Conservation (phyloP, 2,888 invertebrate genomes). For the Thyatira batis region DNA sequence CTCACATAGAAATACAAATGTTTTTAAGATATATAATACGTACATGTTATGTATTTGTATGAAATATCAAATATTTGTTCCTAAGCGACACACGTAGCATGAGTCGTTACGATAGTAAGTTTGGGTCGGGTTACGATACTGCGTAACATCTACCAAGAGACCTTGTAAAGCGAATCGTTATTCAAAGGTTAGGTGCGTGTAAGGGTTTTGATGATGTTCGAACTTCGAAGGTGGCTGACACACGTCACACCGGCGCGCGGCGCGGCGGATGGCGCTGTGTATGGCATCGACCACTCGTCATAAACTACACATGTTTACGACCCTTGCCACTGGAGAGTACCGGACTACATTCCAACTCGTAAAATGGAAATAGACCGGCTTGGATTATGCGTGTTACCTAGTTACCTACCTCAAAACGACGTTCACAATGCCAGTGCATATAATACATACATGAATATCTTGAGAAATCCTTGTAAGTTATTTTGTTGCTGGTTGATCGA, state of each 20-base stretch:
- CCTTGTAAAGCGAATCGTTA: constrained; percentile 3
- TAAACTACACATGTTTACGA: constrained; percentile 68
- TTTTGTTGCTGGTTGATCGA: no score
- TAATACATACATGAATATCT: not conserved
- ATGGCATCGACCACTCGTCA: constrained; percentile 34
- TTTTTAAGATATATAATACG: no score
- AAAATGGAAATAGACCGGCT: constrained; percentile 58
- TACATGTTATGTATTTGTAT: not conserved
- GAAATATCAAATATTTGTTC: not conserved
- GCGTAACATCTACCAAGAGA: not conserved
- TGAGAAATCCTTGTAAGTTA: no score
- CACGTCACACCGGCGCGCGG: constrained; percentile 4
- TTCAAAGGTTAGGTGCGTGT: constrained; percentile 10
- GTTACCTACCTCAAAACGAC: constrained; percentile 27
- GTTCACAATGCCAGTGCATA: constrained; percentile 23
- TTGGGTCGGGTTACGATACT: not conserved
- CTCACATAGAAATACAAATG: no score
- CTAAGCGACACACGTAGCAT: not conserved
- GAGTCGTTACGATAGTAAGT: not conserved
- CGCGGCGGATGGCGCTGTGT: no score
- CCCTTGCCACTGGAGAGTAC: constrained; percentile 36
- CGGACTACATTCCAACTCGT: constrained; percentile 57
- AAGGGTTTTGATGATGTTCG: constrained; percentile 26
- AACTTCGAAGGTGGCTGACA: constrained; percentile 12
- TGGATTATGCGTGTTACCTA: constrained; percentile 55